A percentile compares a stretch with the other conserved stretches of the same genome.
Conservation (phyloP, 30 jellyfish, hydroid and myxozoan species). For the Chrysaora quinquecirrha region DNA sequence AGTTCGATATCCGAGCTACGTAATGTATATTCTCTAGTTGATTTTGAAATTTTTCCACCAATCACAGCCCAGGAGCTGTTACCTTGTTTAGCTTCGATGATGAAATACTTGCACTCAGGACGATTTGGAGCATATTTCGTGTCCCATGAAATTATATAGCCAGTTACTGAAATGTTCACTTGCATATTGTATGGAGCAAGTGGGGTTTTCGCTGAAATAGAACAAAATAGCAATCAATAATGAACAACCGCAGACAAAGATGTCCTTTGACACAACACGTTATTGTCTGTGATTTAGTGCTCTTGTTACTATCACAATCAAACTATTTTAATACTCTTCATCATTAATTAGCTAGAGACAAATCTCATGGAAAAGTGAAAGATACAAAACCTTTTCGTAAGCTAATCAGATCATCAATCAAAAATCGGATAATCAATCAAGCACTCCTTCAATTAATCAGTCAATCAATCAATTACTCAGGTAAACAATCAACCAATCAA, state of each 20-base stretch:
- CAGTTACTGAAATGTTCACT: constrained; percentile 67
- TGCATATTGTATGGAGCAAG: constrained; percentile 75
- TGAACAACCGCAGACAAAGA: not conserved
- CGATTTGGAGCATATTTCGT: constrained; percentile 88
- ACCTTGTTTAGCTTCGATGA: constrained; percentile 29
- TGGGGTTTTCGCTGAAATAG: constrained; percentile 61
- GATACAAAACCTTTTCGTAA: too few relatives aligned
- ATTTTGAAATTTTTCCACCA: constrained; percentile 12
- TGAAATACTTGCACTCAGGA: constrained; percentile 54
- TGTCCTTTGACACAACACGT: too few relatives aligned
- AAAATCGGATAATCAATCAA: too few relatives aligned
- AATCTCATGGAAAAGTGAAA: too few relatives aligned
- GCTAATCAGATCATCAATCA: too few relatives aligned
- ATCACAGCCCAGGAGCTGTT: constrained; percentile 60
- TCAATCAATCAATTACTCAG: too few relatives aligned
- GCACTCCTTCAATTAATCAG: too few relatives aligned
- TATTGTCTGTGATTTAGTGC: too few relatives aligned
- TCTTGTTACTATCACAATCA: too few relatives aligned
- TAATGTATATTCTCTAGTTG: constrained; percentile 12
- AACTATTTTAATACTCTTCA: too few relatives aligned
- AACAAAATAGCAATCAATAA: not conserved
- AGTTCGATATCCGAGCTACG: not conserved
- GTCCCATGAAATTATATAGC: constrained; percentile 80
- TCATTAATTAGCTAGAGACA: too few relatives aligned
- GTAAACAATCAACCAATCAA: not conserved